A percentile compares a stretch with the other conserved stretches of the same genome.
phyloP scores from a whole-genome alignment of 2,888 invertebrate species.

The Cremastinae sp. region DNA sequence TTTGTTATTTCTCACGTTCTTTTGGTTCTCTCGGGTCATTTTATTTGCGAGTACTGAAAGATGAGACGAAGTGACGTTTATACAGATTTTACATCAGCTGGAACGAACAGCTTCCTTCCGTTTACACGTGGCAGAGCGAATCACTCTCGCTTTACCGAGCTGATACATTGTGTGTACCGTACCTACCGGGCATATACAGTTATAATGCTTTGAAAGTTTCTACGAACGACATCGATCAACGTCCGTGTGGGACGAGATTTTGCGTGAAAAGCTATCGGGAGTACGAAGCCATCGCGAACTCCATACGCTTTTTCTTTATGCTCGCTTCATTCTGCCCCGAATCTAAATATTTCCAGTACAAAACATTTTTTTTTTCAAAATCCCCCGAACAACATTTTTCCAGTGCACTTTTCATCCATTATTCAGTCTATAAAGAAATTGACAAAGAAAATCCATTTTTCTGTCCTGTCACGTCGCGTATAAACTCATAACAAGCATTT shows the following conservation, averaged over 20 bases:
- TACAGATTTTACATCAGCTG: constrained; percentile 54
- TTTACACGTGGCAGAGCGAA: constrained; percentile 32
- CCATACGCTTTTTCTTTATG: not conserved
- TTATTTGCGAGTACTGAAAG: constrained; percentile 36
- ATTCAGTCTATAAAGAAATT: too few species aligned
- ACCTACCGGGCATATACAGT: constrained; percentile 15
- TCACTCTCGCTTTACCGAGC: constrained; percentile 30
- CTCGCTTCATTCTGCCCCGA: not conserved
- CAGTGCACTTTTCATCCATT: too few species aligned
- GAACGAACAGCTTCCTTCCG: constrained; percentile 47
- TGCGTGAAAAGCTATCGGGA: constrained; percentile 49
- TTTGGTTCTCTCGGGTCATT: constrained; percentile 16
- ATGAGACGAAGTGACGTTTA: constrained; percentile 43
- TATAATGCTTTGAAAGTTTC: constrained; percentile 26
- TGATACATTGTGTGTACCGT: constrained; percentile 25
- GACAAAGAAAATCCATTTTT: too few species aligned
- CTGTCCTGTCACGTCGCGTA: too few species aligned
- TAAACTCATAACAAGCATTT: too few species aligned
- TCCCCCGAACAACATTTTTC: too few species aligned
- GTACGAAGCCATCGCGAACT: constrained; percentile 10
- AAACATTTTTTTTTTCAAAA: too few species aligned
- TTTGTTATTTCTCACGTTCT: not conserved
- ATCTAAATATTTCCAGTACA: too few species aligned
- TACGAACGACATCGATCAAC: constrained; percentile 57
- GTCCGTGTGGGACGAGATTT: constrained; percentile 43